Evolutionary conservation across 2,888 invertebrate species (phyloP), one percentile per base, ranked within the genome.

Genomic region (Xanthostigma xanthostigma): DNA sequence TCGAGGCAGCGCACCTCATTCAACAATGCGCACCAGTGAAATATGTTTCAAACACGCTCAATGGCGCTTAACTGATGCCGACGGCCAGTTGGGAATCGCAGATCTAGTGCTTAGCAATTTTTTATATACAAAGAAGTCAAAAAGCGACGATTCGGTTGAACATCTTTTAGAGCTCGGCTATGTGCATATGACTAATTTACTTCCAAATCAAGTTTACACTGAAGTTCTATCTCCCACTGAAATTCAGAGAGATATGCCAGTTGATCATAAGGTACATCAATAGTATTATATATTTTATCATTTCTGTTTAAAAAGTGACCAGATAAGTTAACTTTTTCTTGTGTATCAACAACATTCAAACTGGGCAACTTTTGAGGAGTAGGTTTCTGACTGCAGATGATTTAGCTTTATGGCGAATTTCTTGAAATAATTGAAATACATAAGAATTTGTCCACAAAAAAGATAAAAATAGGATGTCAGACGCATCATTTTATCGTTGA

Each of bases 21-120:
- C 84, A 0, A 82, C 85, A 46, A 87, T 91, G 33, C 74, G 94
- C 36, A 81, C 85, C 2, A 88, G 87, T 58, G 92, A 97, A 71
- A 96, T 98, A 59, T 97, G 94, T 67, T 98, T 99, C 68, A 95
- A 96, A 68, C 90, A 93, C 60, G 97, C 97, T 5, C 88, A 93
- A 61, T 99, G 98, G 98, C 70, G 96, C 38, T 77, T 98, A 54
- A 99, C 97, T 0, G 96, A 98, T 65, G 85, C 88, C 1, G 97
- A 98, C 68, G 98, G 98, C 0, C 97, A 96, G 68, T 81, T 97
- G 48, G 96, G 96, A 50, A 92, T 98, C 54, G 92, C 97, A 0
- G 96, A 99, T 70, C 75, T 97, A 50, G 84, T 93, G 49, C 78
- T 99, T 3, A 87, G 92, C 49, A 96, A 95, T 65, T 99, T 99